Evolutionary conservation across 2,888 invertebrate species (phyloP), one percentile per base, ranked within the genome.

Genomic region (Noctua janthe): DNA sequence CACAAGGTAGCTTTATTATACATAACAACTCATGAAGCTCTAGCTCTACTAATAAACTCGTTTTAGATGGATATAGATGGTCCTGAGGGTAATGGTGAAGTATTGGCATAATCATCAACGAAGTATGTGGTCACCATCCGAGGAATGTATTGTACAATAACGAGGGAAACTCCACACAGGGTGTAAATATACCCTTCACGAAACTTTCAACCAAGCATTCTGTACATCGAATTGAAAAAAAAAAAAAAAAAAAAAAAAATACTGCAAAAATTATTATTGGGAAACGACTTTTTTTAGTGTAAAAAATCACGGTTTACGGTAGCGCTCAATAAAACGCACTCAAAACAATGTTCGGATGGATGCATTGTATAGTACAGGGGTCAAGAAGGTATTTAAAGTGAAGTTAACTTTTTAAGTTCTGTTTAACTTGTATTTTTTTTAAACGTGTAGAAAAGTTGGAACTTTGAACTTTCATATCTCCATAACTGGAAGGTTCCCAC

Each of bases 31-130:
- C 35, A 39, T 56, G 74, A 56, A 82, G 39, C 23, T 80, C 23
- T 29, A 13, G 56, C 20, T 62, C 29, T 62, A 15, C 62, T 62
- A 29, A 62, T 29, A 29, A 62, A 13, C 47, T 47, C 13, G 20
- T 56, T 47, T 29, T 4, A 66, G 17, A n/a, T n/a, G n/a, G n/a
- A n/a, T 47, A 83, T 69, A 76, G n/a, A 67, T 80, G 43, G 56
- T 76, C 83, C 83, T 75, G 13, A 23, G 74, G 54, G 82, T 47
- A 75, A 56, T 23, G 17, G 35, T 35, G 29, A 82, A 51, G 66
- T 67, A 59, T 82, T 76, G 67, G 11, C 54, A 54, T 81, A n/a
- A 72, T 62, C 51, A 72, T 54, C 20, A 35, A 64, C n/a, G 20
- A 23, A 79, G 35, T 54, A n/a, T 51, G n/a, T 62, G 43, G 43